Conservation (phyloP, 92 coral and sea anemone species). For the Phenganax marumi region DNA sequence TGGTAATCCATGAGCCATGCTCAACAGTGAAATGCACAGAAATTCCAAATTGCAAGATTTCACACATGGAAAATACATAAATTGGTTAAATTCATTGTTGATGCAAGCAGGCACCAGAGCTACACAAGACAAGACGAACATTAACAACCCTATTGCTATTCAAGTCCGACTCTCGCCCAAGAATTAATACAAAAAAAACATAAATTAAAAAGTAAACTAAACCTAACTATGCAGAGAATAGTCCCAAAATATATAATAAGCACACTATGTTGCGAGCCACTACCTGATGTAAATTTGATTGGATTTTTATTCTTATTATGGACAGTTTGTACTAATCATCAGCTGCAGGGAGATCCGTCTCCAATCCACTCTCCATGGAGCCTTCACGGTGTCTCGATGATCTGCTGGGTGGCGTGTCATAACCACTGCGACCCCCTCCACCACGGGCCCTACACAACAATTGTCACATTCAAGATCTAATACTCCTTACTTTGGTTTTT, state of each 20-base stretch:
- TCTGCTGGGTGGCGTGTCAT: slow-evolving; percentile 90
- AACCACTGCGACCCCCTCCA: slow-evolving; percentile 79
- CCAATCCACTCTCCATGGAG: slow-evolving; percentile 51
- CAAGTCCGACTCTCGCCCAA: not conserved
- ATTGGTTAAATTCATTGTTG: slow-evolving; percentile 17
- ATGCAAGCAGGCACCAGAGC: slow-evolving; percentile 4
- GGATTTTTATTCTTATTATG: not conserved
- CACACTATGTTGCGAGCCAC: not conserved
- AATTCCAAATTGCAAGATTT: not conserved
- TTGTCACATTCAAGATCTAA: not conserved
- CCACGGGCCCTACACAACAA: slow-evolving; percentile 25
- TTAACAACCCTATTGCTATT: not conserved
- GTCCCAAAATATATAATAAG: slow-evolving; percentile 14
- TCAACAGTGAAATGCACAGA: not conserved
- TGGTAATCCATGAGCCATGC: too few relatives aligned
- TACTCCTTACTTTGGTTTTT: too few relatives aligned
- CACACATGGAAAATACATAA: slow-evolving; percentile 7
- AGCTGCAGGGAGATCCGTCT: slow-evolving; percentile 18
- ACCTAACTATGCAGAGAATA: slow-evolving; percentile 18
- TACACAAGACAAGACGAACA: slow-evolving; percentile 10
- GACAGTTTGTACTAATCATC: slow-evolving; percentile 7
- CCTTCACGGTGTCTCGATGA: slow-evolving; percentile 58
- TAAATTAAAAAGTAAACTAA: not conserved
- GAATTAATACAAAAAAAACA: slow-evolving; percentile 9
- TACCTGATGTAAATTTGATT: not conserved